phyloP scores from a whole-genome alignment of 2,888 invertebrate genomes.

The Chrysotoxum bicinctum region DNA sequence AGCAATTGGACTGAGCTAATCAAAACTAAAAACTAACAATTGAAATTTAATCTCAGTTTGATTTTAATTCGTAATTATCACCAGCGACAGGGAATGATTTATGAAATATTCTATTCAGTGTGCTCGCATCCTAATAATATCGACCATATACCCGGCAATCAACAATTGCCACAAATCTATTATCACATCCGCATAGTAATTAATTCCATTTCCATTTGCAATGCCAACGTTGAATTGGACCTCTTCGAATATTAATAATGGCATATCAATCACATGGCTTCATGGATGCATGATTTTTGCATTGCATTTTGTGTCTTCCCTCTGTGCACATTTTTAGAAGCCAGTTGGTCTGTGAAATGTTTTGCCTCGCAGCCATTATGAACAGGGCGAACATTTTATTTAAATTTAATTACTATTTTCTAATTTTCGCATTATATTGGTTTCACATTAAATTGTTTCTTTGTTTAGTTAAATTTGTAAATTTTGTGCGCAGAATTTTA shows the following conservation, averaged over 20 bases:
- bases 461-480: neutral
- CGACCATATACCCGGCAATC: constrained; percentile 24
- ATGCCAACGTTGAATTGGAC: neutral
- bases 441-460: neutral
- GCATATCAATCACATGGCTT: constrained; percentile 46
- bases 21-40: neutral
- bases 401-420: constrained; percentile 1
- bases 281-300: constrained; percentile 3
- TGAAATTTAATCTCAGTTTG: neutral
- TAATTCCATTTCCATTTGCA: constrained; percentile 40
- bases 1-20: neutral
- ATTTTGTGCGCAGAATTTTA: neutral
- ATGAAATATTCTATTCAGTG: constrained; percentile 17
- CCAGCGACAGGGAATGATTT: constrained; percentile 38
- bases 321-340: no score
- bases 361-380: neutral
- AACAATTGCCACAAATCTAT: constrained; percentile 57
- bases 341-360: neutral
- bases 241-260: constrained; percentile 19
- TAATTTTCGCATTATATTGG: neutral
- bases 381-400: neutral
- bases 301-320: neutral
- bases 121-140: constrained; percentile 18
- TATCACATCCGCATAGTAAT: constrained; percentile 61
- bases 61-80: constrained; percentile 4